A percentile compares a stretch with the other conserved stretches of the same genome.
phyloP scores from a whole-genome alignment of 2,113 vertebrate genomes.

The Eublepharis macularius region DNA sequence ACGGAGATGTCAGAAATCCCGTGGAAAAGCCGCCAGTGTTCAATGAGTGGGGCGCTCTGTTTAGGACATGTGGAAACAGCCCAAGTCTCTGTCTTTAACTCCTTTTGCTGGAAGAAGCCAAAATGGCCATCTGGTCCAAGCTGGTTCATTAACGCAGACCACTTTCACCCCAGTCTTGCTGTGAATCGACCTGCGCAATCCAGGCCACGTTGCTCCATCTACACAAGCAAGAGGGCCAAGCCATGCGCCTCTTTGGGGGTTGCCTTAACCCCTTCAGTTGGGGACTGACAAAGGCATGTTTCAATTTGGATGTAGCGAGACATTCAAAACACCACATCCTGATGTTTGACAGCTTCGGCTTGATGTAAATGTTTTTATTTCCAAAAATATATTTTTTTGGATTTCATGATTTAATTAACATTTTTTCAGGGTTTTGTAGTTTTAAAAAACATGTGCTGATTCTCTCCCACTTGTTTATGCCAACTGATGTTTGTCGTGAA shows the following conservation, averaged over 20 bases:
- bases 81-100: background rate
- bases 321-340: fast-evolving
- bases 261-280: background rate
- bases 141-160: background rate
- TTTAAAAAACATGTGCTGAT: constrained; percentile 32
- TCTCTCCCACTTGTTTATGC: constrained; percentile 2
- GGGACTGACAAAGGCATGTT: background rate
- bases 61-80: too few species aligned
- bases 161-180: too few species aligned
- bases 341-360: constrained; percentile 8
- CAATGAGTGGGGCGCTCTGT: too few species aligned
- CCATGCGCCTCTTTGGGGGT: background rate
- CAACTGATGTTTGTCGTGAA: constrained; percentile 45
- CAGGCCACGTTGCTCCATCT: too few species aligned
- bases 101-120: background rate
- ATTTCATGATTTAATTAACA: constrained; percentile 59
- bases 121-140: background rate
- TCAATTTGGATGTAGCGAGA: constrained; percentile 16
- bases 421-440: constrained; percentile 51
- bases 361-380: constrained; percentile 30
- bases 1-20: too few species aligned
- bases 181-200: background rate
- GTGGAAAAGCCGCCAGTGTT: too few species aligned
- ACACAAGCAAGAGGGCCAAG: background rate
- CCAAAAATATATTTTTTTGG: constrained; percentile 2